Base-by-base conservation (phyloP, 2,113 vertebrate genomes). In the Parotia lawesii region DNA sequence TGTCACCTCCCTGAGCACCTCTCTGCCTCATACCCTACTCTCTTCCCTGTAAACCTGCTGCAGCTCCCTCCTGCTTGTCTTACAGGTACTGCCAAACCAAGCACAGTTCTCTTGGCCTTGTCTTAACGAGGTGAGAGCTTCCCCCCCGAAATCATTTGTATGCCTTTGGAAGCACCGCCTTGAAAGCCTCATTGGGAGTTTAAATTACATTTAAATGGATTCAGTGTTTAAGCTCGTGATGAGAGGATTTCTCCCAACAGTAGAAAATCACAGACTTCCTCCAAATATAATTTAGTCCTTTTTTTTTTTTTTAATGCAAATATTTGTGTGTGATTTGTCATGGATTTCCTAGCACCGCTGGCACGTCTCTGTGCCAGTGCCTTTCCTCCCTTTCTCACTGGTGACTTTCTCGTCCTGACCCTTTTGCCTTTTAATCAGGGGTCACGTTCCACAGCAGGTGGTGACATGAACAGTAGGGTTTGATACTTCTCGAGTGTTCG, bases 231-330 rank as follows among this genome's bases (percentile, higher is more conserved):
- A 82, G 71, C 66, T 87, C 0, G 1, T 72, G 78, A 87, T 64
- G 78, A 91, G 88, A 75, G 69, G 82, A 65, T 92, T 90, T 73
- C 71, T 90, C 35, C 58, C 50, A 79, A 65, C 75, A 83, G 71
- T 1, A 85, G 88, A 83, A 94, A 92, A 92, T 88, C 88, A 64
- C 70, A 93, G 40, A 51, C 75, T 95, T 93, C 48, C 57, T 90
- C 62, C 42, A 53, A 92, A 82, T 81, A 87, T 17, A 33, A 82
- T 84, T 71, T 84, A 74, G 64, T 78, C 23, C 3, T 37, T 44
- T 74, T 67, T 69, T 37, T 24, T 15, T 25, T 25, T 9, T 24
- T 17, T 31, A 38, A 38, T 35, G 11, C 61, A 75, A 76, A 72
- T 94, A 87, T 90, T 93, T 79, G 62, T 65, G 67, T 86, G 66